Percentiles rank a stretch among this genome's conserved stretches.
phyloP scores from a whole-genome alignment of 2,797 vertebrate species.

The Crenuchus spilurus region DNA sequence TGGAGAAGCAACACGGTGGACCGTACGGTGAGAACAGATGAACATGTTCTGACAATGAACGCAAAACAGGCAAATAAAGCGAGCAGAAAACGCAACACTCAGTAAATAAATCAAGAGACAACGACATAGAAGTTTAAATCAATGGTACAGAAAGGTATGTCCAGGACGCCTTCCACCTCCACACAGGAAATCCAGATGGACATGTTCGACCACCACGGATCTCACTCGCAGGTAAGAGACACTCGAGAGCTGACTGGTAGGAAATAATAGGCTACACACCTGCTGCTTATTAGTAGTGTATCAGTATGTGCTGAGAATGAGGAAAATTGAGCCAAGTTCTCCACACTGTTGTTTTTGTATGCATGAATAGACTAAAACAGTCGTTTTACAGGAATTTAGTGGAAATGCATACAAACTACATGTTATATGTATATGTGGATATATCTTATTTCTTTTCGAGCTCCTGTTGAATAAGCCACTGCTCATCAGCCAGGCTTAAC shows the following conservation, averaged over 20 bases:
- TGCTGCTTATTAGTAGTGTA: not conserved
- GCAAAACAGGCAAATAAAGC: not conserved
- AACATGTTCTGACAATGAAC: conserved; percentile 59
- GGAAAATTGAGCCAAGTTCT: too few species aligned
- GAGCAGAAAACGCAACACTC: conserved; percentile 37
- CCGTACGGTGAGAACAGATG: not conserved
- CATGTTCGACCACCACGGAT: conserved; percentile 91
- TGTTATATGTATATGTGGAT: too few species aligned
- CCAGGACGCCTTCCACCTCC: conserved; percentile 94
- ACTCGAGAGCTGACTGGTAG: not conserved
- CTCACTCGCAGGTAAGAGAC: conserved; percentile 90
- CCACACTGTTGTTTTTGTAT: too few species aligned
- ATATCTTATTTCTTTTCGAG: too few species aligned
- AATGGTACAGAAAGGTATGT: conserved; percentile 99
- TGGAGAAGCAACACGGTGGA: conserved; percentile 8
- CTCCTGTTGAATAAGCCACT: too few species aligned
- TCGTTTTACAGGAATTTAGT: too few species aligned
- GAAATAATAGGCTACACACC: not conserved
- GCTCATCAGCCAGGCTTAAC: too few species aligned
- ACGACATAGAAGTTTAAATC: conserved; percentile 77
- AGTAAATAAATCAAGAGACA: conserved; percentile 59
- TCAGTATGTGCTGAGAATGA: not conserved
- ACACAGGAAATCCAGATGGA: conserved; percentile 99
- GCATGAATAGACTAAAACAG: too few species aligned
- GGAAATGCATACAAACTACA: too few species aligned